Conservation (phyloP, 1,140 invertebrate species). For the Drosophila tani region DNA sequence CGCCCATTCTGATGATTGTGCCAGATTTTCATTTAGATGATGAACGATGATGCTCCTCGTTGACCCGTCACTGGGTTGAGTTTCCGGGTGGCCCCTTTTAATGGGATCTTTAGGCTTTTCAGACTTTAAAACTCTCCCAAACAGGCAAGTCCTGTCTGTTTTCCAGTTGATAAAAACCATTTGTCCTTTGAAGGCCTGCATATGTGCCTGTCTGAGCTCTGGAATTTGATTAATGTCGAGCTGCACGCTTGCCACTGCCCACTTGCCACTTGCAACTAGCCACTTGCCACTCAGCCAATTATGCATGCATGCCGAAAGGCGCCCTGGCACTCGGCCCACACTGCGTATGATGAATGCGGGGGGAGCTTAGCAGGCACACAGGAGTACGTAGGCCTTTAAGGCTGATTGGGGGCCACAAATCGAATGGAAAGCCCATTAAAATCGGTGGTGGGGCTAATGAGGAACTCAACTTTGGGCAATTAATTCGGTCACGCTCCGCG, state of each 20-base stretch:
- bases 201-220: background rate
- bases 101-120: constrained; percentile 5
- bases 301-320: constrained; percentile 36
- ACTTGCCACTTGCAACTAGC: constrained; percentile 18
- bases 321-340: constrained; percentile 24
- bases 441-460: constrained; percentile 41
- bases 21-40: constrained; percentile 82
- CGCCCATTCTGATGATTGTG: constrained; percentile 71
- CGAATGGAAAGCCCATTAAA: constrained; percentile 22
- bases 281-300: constrained; percentile 29
- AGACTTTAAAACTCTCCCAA: constrained; percentile 22
- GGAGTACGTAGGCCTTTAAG: constrained; percentile 26
- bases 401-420: constrained; percentile 52
- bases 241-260: constrained; percentile 7
- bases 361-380: background rate
- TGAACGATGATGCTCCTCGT: constrained; percentile 57
- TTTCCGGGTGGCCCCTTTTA: constrained; percentile 40
- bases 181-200: background rate
- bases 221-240: constrained; percentile 8
- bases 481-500: constrained; percentile 55
- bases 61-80: constrained; percentile 37
- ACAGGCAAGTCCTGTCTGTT: constrained; percentile 4
- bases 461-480: constrained; percentile 69
- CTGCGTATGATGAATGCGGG: constrained; percentile 65
- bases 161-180: constrained; percentile 17